Base-by-base conservation (phyloP, 2,797 vertebrate species). In the Tapirus indicus region DNA sequence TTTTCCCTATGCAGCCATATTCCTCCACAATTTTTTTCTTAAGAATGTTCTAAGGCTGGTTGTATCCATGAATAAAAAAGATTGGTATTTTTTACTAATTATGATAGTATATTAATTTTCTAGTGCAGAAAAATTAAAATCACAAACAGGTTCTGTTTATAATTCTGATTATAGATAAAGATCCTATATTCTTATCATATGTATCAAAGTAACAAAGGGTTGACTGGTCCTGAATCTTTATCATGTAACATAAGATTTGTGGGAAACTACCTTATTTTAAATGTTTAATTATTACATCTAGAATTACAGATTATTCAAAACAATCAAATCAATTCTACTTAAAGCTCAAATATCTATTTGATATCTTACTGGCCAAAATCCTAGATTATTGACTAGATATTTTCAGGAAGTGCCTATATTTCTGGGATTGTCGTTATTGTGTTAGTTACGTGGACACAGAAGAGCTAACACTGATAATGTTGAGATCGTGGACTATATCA, bases 61-160 rank as follows among this genome's bases (percentile, higher is more conserved):
- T 89, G 58, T 85, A 89, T 86, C 38, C 16, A 47, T 83, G 64
- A 95, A 44, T 85, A 54, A 62, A 78, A 94, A 94, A 95, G 54
- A 35, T 6, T 25, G 16, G 44, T 38, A 38, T 13, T 58, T 93
- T 87, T 68, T 25, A 69, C 9, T 71, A 60, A 94, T 54, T 71
- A 93, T 84, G 49, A 88, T 75, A 68, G 16, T 16, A 32, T 17
- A 49, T 52, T 82, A 82, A 96, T 52, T 80, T 95, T 72, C 20
- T n/a, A 56, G 38, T 54, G 38, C 13, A 87, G 21, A 91, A 90
- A 89, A 38, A 27, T 52, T 38, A 29, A 94, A 96, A 78, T 35
- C 2, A 87, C 9, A 62, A 88, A 74, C 68, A 62, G 32, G 18
- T 52, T 96, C 66, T 44, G 25, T 52, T 88, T 82, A 54, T 88